A percentile compares a stretch with the other conserved stretches of the same genome.
Evolutionary conservation across 2,888 invertebrate species (phyloP).

Genomic region (Leptodirus hochenwartii): DNA sequence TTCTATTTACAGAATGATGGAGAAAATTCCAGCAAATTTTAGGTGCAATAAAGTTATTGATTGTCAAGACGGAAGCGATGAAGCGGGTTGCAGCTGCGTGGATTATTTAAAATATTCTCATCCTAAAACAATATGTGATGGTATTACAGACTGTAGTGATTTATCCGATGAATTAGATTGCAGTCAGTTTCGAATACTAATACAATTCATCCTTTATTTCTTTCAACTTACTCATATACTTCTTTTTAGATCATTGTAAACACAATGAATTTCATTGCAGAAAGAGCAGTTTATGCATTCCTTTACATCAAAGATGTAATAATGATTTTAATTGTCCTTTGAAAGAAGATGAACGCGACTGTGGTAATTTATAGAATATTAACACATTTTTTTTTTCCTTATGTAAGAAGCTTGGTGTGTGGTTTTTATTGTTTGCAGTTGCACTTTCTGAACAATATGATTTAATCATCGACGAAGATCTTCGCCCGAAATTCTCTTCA

Average conservation of each 20-base stretch:
- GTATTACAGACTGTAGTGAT: slow-evolving; percentile 53
- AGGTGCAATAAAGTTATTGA: slow-evolving; percentile 52
- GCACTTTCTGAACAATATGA: slow-evolving; percentile 43
- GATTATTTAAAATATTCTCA: slow-evolving; percentile 39
- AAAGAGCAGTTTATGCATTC: slow-evolving; percentile 43
- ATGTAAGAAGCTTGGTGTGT: neutral
- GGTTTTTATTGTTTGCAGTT: slow-evolving; percentile 30
- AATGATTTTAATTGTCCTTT: slow-evolving; percentile 41
- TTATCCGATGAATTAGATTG: slow-evolving; percentile 57
- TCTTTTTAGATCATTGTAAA: slow-evolving; percentile 37
- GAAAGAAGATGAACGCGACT: slow-evolving; percentile 62
- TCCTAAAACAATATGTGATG: slow-evolving; percentile 51
- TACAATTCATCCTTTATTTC: slow-evolving; percentile 5
- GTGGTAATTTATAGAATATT: slow-evolving; percentile 51
- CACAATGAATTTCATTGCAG: slow-evolving; percentile 42
- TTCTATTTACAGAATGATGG: slow-evolving; percentile 37
- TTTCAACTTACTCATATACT: neutral
- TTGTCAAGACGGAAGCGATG: slow-evolving; percentile 73
- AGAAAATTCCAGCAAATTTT: slow-evolving; percentile 37
- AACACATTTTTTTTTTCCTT: slow-evolving; percentile 2
- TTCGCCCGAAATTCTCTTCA: slow-evolving; percentile 36
- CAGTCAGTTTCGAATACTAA: slow-evolving; percentile 39
- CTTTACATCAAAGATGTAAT: slow-evolving; percentile 42
- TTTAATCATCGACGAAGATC: slow-evolving; percentile 38
- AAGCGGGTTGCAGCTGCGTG: slow-evolving; percentile 50